Base-by-base conservation (phyloP, 2,888 invertebrate species). In the Osedax frankpressi region DNA sequence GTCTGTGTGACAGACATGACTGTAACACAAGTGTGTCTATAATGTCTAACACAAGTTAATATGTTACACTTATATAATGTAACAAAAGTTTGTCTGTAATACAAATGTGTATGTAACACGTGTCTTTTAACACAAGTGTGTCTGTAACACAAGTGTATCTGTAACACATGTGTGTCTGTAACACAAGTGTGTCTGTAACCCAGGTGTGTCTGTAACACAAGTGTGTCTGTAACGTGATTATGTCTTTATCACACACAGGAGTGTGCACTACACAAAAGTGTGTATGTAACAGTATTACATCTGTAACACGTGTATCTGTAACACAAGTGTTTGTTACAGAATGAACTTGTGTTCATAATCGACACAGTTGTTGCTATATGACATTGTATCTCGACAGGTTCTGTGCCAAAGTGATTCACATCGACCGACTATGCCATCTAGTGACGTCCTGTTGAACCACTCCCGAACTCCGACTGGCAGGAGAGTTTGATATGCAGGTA, bases 401-500 rank as follows among this genome's bases (percentile, higher is more conserved):
- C 65, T 65, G 2, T 65, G 65, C 65, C 65, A 65, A 65, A 65
- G 65, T 24, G 65, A 65, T 65, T 2, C 65, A 2, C 65, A 19
- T 24, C n/a, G 65, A 65, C 65, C 65, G 2, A 24, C 65, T 2
- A 65, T 28, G 24, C 65, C 65, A 19, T 65, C 65, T 65, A 24
- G 65, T 65, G 65, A 65, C 0, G 24, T 65, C 65, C 6, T 65
- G 24, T n/a, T 65, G 65, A 65, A 65, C 25, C 65, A 1, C 65
- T 65, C 65, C 25, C 65, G 65, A 65, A 65, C 65, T 24, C 65
- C 65, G 65, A 65, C 65, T 28, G 19, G 65, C 65, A 0, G 19
- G 65, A 65, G 65, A 65, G 65, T 65, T 65, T 65, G 65, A 65
- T 65, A n/a, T 65, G 24, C 65, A 65, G 65, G 65, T 65, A n/a